Evolutionary conservation across 2,113 vertebrate genomes (phyloP), one percentile per base, ranked within the genome.

Genomic region (Dendropsophus ebraccatus): DNA sequence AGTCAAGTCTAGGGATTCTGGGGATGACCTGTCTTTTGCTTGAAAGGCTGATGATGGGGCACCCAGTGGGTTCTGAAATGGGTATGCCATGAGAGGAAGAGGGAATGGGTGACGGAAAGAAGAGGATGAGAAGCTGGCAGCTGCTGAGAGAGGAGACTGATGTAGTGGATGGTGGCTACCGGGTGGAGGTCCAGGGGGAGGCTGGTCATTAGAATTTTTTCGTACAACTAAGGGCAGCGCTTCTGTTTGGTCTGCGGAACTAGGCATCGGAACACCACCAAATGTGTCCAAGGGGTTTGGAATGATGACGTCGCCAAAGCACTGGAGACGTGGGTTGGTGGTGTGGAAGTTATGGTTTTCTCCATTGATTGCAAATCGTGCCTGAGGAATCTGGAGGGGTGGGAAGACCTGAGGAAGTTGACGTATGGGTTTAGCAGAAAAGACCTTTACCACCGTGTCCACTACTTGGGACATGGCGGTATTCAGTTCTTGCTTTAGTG

Each of bases 381-480:
- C 97, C 92, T 87, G 95, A 16, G 90, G 96, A 88, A 97, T 94
- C 92, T 97, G 96, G 83, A 99, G 95, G 89, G 97, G 96, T 0
- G 96, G 96, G 91, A 98, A 98, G 93, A 93, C 94, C 92, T 95
- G 94, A 94, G 97, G 96, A 91, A 91, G 93, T 91, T 95, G 95
- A 92, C 94, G 97, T 91, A 93, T 95, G 92, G 88, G 96, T 88
- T 99, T 97, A 79, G 97, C 96, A 0, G 95, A 91, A 89, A 99
- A 99, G 87, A 99, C 97, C 89, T 99, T 99, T 85, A 99, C 97
- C 87, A 99, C 98, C 0, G 97, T 98, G 95, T 99, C 98, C 67
- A 99, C 98, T 0, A 99, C 98, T 88, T 99, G 98, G 0, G 97
- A 97, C 95, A 99, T 97, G 91, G 98, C 97, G 0, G 96, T 97